phyloP scores from a whole-genome alignment of 2,888 invertebrate species.

The Argynnis bischoffii region DNA sequence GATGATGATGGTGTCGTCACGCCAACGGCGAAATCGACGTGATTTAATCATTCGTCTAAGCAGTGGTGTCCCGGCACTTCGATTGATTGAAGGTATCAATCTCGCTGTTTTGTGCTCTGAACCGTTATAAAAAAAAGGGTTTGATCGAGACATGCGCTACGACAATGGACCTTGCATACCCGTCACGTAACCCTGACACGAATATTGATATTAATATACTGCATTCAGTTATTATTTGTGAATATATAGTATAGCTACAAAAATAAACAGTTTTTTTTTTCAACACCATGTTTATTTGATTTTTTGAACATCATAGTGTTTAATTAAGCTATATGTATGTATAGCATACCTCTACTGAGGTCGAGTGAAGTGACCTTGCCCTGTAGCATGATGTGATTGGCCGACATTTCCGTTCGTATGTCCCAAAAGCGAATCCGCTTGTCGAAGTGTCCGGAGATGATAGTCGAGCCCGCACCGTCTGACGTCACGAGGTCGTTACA shows the following conservation, averaged over 20 bases:
- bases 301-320: constrained; percentile 27
- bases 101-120: constrained; percentile 72
- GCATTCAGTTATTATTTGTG: constrained; percentile 65
- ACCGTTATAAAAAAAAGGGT: constrained; percentile 80
- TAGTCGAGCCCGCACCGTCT: constrained; percentile 92
- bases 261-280: constrained; percentile 54
- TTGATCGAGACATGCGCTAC: constrained; percentile 74
- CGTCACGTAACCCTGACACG: constrained; percentile 73
- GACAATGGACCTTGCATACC: constrained; percentile 74
- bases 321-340: constrained; percentile 36
- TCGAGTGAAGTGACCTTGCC: constrained; percentile 98
- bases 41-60: constrained; percentile 76
- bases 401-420: constrained; percentile 91
- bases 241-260: constrained; percentile 57
- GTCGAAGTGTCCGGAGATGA: constrained; percentile 99
- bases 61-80: constrained; percentile 69
- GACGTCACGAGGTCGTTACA: constrained; percentile 98
- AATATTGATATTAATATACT: constrained; percentile 71
- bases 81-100: constrained; percentile 79
- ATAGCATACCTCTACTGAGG: constrained; percentile 89
- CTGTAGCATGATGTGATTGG: constrained; percentile 93
- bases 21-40: constrained; percentile 70
- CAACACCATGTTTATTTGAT: constrained; percentile 45
- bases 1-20: constrained; percentile 40
- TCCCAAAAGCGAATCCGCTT: constrained; percentile 99